A percentile compares a stretch with the other conserved stretches of the same genome.
phyloP scores from a whole-genome alignment of 2,797 vertebrate genomes.

The Mus spretus region DNA sequence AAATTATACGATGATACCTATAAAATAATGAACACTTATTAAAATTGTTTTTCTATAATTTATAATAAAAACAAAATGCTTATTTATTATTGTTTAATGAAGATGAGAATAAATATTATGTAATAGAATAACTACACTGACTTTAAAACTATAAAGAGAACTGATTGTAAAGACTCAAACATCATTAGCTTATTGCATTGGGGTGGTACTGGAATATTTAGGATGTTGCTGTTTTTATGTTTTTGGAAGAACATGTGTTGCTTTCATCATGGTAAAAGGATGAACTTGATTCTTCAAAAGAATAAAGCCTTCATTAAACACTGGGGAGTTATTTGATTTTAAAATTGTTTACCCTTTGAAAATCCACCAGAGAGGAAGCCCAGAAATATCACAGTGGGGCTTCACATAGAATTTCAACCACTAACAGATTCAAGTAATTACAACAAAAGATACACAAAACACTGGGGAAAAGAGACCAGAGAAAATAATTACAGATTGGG shows the following conservation, averaged over 20 bases:
- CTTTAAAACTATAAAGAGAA: constrained; percentile 12
- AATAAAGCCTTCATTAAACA: constrained; percentile 16
- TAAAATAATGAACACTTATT: neutral
- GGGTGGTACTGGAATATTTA: neutral
- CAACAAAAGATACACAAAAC: constrained; percentile 49
- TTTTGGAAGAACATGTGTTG: constrained; percentile 11
- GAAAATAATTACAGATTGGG: constrained; percentile 65
- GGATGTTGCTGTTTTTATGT: constrained; percentile 6
- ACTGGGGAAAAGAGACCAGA: neutral
- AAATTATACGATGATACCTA: neutral
- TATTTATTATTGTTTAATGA: constrained; percentile 15
- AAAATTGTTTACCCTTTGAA: constrained; percentile 71
- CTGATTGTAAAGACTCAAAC: neutral
- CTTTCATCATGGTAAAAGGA: constrained; percentile 34
- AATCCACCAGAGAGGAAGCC: constrained; percentile 47
- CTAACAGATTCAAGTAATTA: constrained; percentile 68
- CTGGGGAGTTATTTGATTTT: constrained; percentile 60
- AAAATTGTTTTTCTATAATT: constrained; percentile 17
- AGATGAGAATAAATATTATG: constrained; percentile 12
- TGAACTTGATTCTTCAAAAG: constrained; percentile 40
- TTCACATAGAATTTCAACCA: constrained; percentile 59
- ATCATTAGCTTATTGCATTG: neutral
- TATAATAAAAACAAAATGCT: neutral
- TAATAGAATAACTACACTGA: neutral
- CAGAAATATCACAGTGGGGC: constrained; percentile 42